phyloP scores from a whole-genome alignment of 2,797 vertebrate species.

The Ctenopoma kingsleyae region DNA sequence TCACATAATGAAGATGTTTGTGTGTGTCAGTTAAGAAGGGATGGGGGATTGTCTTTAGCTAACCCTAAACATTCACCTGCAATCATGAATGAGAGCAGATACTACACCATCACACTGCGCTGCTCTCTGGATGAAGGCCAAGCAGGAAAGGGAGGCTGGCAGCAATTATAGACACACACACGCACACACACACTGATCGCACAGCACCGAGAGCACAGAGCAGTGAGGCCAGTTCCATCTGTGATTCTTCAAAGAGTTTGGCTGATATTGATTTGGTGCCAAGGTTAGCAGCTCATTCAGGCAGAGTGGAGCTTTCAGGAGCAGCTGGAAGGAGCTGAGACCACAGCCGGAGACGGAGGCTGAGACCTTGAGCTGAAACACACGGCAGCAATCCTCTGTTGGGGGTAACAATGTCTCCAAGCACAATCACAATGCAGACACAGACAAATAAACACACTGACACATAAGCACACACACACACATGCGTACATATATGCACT shows the following conservation, averaged over 20 bases:
- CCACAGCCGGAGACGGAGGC: slow-evolving; percentile 83
- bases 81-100: slow-evolving; percentile 72
- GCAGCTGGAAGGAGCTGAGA: slow-evolving; percentile 87
- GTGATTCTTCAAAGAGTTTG: slow-evolving; percentile 91
- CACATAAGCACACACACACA: slow-evolving; percentile 24
- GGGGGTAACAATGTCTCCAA: slow-evolving; percentile 80
- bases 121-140: slow-evolving; percentile 73
- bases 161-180: slow-evolving; percentile 71
- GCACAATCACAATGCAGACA: slow-evolving; percentile 74
- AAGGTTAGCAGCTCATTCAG: slow-evolving; percentile 89
- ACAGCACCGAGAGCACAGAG: slow-evolving; percentile 69
- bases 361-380: slow-evolving; percentile 87
- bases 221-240: slow-evolving; percentile 86
- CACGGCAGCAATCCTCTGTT: slow-evolving; percentile 76
- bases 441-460: slow-evolving; percentile 78
- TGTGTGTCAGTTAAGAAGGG: slow-evolving; percentile 16
- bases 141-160: slow-evolving; percentile 74
- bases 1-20: slow-evolving; percentile 12
- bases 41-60: slow-evolving; percentile 27
- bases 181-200: slow-evolving; percentile 64
- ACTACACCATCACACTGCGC: slow-evolving; percentile 70
- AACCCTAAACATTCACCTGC: slow-evolving; percentile 56
- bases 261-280: slow-evolving; percentile 91
- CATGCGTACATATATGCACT: slow-evolving; percentile 40
- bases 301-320: slow-evolving; percentile 87